Base-by-base conservation (phyloP, 2,113 vertebrate species). In the Chaetura pelagica region DNA sequence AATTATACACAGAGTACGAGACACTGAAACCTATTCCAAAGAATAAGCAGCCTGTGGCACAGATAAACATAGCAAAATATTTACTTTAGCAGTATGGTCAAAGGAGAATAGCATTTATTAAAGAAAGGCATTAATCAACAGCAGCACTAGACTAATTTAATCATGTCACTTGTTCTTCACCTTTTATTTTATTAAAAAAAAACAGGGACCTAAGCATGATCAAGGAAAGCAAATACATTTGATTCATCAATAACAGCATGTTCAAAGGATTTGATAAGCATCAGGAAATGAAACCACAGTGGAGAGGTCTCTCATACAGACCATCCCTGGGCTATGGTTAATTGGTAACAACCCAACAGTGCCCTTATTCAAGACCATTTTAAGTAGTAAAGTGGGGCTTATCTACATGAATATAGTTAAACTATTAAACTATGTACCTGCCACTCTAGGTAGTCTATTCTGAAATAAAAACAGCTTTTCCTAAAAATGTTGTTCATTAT, bases 41-140 rank as follows among this genome's bases (percentile, higher is more conserved):
- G 46, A 91, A 77, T 38, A 93, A 87, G 34, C 58, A 88, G 62
- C 51, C 84, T 48, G 46, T 46, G n/a, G 30, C 17, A 58, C 34
- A 74, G 32, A 57, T n/a, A 93, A 88, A 73, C 67, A 55, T 1
- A 58, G 61, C 48, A 88, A 95, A 94, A 88, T 74, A 93, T 80
- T 94, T 93, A 93, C 75, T 77, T 77, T 49, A 83, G 63, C 64
- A 54, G 46, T 44, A 44, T 57, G 44, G 90, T 66, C 78, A 69
- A 48, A 67, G 46, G 57, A 78, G 88, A 95, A 84, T 1, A 86
- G 29, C 48, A 49, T 59, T 85, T 93, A 90, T 92, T 88, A 84
- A 94, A 93, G 71, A 96, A 75, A 94, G 27, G 57, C 32, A 90
- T 91, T 91, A 96, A 90, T 94, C 90, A 96, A 44, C 23, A 86